Base-by-base conservation (phyloP, 1,140 invertebrate genomes). In the Hyphantria cunea region DNA sequence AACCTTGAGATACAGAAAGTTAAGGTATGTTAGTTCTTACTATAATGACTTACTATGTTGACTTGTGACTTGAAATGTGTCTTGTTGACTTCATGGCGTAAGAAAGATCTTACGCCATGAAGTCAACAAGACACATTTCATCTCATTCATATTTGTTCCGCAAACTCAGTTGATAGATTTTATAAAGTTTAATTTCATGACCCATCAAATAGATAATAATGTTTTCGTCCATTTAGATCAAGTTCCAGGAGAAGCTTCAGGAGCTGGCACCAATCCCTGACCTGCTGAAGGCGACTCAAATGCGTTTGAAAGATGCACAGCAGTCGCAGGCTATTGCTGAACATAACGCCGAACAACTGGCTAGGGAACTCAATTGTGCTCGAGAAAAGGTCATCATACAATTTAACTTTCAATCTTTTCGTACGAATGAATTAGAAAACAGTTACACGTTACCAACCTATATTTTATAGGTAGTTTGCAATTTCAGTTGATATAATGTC, bases 231-330 rank as follows among this genome's bases (percentile, higher is more conserved):
- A 3, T 25, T 6, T 53, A 90, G 88, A 42, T 89, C 5, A 88
- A 93, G 66, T 96, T 96, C 76, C 94, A 96, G 92, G 95, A 95
- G 69, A 95, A 96, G 80, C 83, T 96, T 6, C 93, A 94, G 64
- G 95, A 96, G 83, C 76, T 96, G 15, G 93, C 93, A 0, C 95
- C 95, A 0, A 91, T 95, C 9, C 95, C 95, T 0, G 94, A 95
- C 69, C 91, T 96, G 8, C 76, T 96, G 41, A 95, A 95, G 74
- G 93, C 94, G 44, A 95, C 95, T 0, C 95, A 96, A 80, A 72
- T 93, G 15, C 94, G 95, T 70, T 69, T 95, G 6, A 94, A 95
- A 68, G 94, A 96, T 76, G 92, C 93, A 0, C 94, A 95, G 73
- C 94, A 95, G 59, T 85, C 93, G 68, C 93, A 94, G 62, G 76